These are phyloP conservation scores for Lanistes nyassanus DNA, from an alignment of 1,140 invertebrate genomes.

Conservation along the genomic window DNA sequence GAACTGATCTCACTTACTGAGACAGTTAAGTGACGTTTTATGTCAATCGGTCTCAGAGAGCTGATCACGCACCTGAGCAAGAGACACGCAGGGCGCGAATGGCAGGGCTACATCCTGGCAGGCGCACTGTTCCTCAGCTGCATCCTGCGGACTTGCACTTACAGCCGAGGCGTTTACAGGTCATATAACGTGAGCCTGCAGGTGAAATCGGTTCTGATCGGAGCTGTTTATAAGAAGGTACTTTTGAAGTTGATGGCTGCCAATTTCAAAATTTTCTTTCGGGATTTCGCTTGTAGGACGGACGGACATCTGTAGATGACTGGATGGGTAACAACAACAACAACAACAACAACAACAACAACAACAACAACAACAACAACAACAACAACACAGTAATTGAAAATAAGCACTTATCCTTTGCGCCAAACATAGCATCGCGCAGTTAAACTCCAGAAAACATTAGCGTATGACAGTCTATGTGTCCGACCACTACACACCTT, in stretches of 20 bases:
- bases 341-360: not conserved
- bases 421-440: no score
- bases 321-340: no score
- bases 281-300: not conserved
- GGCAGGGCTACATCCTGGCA: slow-evolving; percentile 63
- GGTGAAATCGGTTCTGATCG: slow-evolving; percentile 89
- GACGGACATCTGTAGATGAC: not conserved
- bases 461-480: no score
- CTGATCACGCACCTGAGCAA: slow-evolving; percentile 38
- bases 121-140: slow-evolving; percentile 45
- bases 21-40: no score
- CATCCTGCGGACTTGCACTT: slow-evolving; percentile 44
- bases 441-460: no score
- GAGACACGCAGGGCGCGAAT: slow-evolving; percentile 30
- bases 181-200: slow-evolving; percentile 80
- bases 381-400: not conserved
- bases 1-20: no score
- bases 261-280: slow-evolving; percentile 22
- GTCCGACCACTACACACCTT: no score
- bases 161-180: slow-evolving; percentile 47
- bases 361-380: not conserved
- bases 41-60: slow-evolving; percentile 12
- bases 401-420: not conserved
- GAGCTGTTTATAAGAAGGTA: slow-evolving; percentile 90
- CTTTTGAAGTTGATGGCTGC: no score